phyloP scores from a whole-genome alignment of 1,140 invertebrate species.

The Pseudobourletiella spinata region DNA sequence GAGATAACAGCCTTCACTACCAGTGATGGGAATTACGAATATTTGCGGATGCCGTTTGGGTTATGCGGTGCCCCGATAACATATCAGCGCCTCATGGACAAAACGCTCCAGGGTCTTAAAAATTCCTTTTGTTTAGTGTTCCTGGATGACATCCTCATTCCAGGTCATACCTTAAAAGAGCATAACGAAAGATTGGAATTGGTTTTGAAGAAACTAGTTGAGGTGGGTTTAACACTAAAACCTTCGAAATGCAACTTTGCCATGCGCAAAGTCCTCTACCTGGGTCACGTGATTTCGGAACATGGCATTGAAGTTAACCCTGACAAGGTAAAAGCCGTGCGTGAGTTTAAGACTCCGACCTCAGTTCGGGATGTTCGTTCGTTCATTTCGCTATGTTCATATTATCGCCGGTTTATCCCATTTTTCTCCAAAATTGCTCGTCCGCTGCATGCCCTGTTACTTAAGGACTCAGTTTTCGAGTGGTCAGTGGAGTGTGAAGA shows the following conservation, averaged over 20 bases:
- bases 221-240: slow-evolving; percentile 36
- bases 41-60: slow-evolving; percentile 43
- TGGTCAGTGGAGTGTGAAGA: slow-evolving; percentile 15
- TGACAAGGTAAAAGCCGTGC: slow-evolving; percentile 39
- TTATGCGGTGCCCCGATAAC: slow-evolving; percentile 42
- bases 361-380: slow-evolving; percentile 39
- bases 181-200: slow-evolving; percentile 38
- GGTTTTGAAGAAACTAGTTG: slow-evolving; percentile 38
- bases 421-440: not conserved
- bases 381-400: slow-evolving; percentile 8
- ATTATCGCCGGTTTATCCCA: slow-evolving; percentile 5
- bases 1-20: slow-evolving; percentile 41
- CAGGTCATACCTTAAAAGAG: slow-evolving; percentile 37
- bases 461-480: not conserved
- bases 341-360: slow-evolving; percentile 36
- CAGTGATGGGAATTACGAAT: slow-evolving; percentile 39
- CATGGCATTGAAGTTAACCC: slow-evolving; percentile 40
- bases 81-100: slow-evolving; percentile 43
- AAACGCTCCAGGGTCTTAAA: slow-evolving; percentile 35
- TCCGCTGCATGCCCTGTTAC: not conserved
- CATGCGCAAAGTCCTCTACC: slow-evolving; percentile 37
- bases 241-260: slow-evolving; percentile 37
- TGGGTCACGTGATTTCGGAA: slow-evolving; percentile 40
- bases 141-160: slow-evolving; percentile 39
- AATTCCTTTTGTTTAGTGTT: slow-evolving; percentile 32